Conservation (phyloP, 2,113 vertebrate species). For the Alaudala cheleensis region DNA sequence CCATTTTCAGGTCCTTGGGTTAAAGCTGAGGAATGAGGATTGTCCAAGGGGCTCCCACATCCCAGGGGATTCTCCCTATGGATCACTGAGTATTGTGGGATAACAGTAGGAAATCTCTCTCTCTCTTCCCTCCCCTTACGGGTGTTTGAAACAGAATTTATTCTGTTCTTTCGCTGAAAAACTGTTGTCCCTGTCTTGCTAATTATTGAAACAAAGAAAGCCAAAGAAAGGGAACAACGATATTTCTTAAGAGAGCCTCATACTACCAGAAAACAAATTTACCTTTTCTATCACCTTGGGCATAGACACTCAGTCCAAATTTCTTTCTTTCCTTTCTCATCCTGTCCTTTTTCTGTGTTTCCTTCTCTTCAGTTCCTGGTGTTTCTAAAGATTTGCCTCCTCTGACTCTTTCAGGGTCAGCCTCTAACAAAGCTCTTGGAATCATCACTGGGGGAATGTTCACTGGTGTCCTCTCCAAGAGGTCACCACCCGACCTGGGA, state of each 20-base stretch:
- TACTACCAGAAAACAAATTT: not conserved
- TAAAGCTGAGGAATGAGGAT: not conserved
- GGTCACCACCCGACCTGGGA: not conserved
- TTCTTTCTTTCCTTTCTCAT: slow-evolving; percentile 3
- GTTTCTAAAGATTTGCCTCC: not conserved
- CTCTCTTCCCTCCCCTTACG: not conserved
- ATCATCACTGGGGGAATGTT: not conserved
- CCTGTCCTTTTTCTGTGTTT: not conserved
- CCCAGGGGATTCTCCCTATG: not conserved
- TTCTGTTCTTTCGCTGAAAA: not conserved
- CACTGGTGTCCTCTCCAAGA: not conserved
- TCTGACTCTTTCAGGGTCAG: not conserved
- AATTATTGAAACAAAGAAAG: not conserved
- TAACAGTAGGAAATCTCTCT: not conserved
- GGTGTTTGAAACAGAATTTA: not conserved
- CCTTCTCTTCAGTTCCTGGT: not conserved
- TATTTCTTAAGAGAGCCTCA: not conserved
- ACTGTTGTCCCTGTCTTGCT: not conserved
- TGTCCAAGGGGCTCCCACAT: not conserved
- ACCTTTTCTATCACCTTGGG: slow-evolving; percentile 34
- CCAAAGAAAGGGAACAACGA: not conserved
- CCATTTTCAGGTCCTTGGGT: not conserved
- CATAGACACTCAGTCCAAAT: not conserved
- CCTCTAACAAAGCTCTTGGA: slow-evolving; percentile 48
- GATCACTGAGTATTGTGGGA: accelerated